Percentiles rank a stretch among this genome's conserved stretches.
Conservation (phyloP, 1,140 invertebrate genomes). For the Rhopalosiphum padi region DNA sequence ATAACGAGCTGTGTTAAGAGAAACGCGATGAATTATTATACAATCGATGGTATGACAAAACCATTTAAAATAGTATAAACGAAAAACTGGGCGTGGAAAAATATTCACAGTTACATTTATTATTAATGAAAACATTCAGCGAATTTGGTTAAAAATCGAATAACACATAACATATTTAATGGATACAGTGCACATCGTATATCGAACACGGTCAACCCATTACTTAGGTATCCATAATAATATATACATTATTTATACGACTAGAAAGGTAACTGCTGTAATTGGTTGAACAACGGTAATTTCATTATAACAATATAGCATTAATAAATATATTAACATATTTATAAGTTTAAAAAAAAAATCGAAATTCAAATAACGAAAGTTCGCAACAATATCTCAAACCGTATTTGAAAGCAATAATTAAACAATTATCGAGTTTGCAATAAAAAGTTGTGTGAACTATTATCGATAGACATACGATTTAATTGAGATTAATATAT, state of each 20-base stretch:
- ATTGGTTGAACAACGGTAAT: neutral
- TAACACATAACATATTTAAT: neutral
- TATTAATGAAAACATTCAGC: neutral
- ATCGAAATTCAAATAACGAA: no score
- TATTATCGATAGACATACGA: neutral
- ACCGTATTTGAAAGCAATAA: neutral
- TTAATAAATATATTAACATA: neutral
- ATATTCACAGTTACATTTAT: neutral
- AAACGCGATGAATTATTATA: neutral
- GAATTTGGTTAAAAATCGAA: neutral
- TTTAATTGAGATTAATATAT: neutral
- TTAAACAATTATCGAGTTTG: neutral
- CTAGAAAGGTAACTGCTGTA: neutral
- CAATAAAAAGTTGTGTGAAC: neutral
- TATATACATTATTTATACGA: neutral
- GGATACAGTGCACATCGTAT: neutral
- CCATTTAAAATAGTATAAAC: neutral
- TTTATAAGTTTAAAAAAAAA: no score
- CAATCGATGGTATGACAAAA: neutral
- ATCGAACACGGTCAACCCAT: neutral
- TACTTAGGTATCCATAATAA: neutral
- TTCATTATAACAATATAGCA: neutral
- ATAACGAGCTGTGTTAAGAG: neutral
- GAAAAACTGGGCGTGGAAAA: neutral
- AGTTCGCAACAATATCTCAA: neutral